These are phyloP conservation scores for Hexactinellida sp. DNA, from an alignment of 37 sponge, comb jelly and placozoan genomes.

Conservation along the genomic window DNA sequence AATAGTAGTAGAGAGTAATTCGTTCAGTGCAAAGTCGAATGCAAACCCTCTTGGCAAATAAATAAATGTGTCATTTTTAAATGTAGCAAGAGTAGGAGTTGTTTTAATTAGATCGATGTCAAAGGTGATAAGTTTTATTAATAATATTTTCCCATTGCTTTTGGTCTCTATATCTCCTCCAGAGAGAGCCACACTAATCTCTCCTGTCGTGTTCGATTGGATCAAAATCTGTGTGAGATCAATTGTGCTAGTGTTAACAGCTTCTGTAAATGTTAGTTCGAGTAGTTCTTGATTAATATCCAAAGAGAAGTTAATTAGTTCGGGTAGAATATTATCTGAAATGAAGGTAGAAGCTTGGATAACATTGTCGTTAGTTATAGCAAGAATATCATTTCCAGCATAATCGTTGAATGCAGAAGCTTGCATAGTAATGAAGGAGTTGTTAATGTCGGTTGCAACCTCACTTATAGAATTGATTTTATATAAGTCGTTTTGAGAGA, in stretches of 20 bases:
- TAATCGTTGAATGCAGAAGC: constrained; percentile 19
- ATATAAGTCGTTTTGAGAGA: constrained; percentile 8
- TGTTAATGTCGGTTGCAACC: not conserved
- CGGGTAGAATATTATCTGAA: not conserved
- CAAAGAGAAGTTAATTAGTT: not conserved
- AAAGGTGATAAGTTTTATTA: constrained; percentile 26
- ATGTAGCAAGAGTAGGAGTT: constrained; percentile 35
- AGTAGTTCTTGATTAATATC: not conserved
- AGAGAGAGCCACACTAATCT: constrained; percentile 32
- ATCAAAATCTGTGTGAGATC: constrained; percentile 17
- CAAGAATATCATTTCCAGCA: constrained; percentile 19
- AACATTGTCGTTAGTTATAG: constrained; percentile 20
- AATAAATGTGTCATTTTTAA: constrained; percentile 34
- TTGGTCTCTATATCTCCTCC: constrained; percentile 25
- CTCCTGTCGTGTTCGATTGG: constrained; percentile 5
- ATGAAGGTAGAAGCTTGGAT: not conserved
- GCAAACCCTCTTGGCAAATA: constrained; percentile 46
- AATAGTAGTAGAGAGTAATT: constrained; percentile 27
- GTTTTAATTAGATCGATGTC: constrained; percentile 65
- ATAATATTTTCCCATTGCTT: constrained; percentile 24
- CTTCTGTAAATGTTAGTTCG: constrained; percentile 14
- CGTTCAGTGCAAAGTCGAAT: constrained; percentile 32
- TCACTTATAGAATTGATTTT: not conserved
- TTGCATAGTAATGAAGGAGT: constrained; percentile 14
- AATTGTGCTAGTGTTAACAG: constrained; percentile 20